Evolutionary conservation across 2,888 invertebrate genomes (phyloP).

Genomic region (Creontiades dilutus): DNA sequence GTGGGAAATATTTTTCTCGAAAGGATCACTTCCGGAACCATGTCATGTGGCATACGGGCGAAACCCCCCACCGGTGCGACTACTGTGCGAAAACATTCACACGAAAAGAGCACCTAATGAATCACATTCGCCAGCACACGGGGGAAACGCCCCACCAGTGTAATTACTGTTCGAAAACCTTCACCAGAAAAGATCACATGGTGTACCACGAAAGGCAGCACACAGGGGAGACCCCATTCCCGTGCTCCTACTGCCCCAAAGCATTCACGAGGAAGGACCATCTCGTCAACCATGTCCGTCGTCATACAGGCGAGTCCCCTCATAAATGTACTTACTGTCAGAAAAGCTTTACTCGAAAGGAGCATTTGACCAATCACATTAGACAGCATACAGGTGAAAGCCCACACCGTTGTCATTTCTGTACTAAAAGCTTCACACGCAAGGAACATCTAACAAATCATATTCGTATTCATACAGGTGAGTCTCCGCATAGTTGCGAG

Average conservation of each 20-base stretch:
- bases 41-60: constrained; percentile 87
- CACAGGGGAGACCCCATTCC: constrained; percentile 86
- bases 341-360: constrained; percentile 88
- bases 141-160: constrained; percentile 82
- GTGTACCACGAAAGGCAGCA: constrained; percentile 91
- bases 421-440: constrained; percentile 81
- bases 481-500: constrained; percentile 91
- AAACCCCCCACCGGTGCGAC: constrained; percentile 88
- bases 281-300: constrained; percentile 90
- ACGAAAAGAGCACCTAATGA: constrained; percentile 87
- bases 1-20: constrained; percentile 91
- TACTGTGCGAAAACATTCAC: constrained; percentile 90
- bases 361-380: constrained; percentile 88
- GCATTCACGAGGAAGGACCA: constrained; percentile 93
- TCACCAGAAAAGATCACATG: constrained; percentile 91
- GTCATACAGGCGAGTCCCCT: constrained; percentile 87
- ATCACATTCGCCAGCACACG: constrained; percentile 85
- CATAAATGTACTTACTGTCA: constrained; percentile 90
- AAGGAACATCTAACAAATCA: constrained; percentile 80
- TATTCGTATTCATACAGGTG: constrained; percentile 92
- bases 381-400: constrained; percentile 82
- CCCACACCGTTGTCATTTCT: constrained; percentile 78
- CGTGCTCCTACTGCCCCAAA: constrained; percentile 91
- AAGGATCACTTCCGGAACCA: constrained; percentile 94
- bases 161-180: constrained; percentile 91